Evolutionary conservation across 2,113 vertebrate genomes (phyloP), one percentile per base, ranked within the genome.

Genomic region (Phasianus colchicus): DNA sequence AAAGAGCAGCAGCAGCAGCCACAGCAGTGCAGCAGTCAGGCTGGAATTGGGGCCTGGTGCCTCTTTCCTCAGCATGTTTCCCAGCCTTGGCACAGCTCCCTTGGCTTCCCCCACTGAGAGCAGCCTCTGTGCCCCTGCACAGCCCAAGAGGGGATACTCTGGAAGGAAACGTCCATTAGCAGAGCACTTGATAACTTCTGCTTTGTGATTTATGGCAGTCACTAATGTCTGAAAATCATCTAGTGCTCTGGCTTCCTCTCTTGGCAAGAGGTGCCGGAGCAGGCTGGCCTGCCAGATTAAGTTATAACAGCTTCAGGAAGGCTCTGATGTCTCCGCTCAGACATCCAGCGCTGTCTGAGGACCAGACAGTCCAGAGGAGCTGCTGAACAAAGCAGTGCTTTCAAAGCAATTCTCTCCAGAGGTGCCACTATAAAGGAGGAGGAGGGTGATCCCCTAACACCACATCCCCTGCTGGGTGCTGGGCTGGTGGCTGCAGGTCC

Each of bases 21-120:
- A 19, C 57, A 2, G 2, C 24, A 47, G 40, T 3, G 12, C 52
- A 3, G 3, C 58, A 10, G 36, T 3, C 8, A 10, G 2, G 45
- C 18, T 15, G 10, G 30, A 7, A 13, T 17, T 3, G 5, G 43
- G 2, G 34, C 25, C 60, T 42, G 9, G 29, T 52, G 15, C 45
- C 47, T 66, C 89, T 65, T 85, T 21, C 85, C 57, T 27, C 74
- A 6, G 79, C 89, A 48, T 21, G 0, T 48, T 34, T 54, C 54
- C 57, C 70, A 60, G 57, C 2, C n/a, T 64, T 87, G 78, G 83
- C 73, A 9, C 9, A 34, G 83, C 61, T 54, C n/a, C 48, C 73
- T 34, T 48, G n/a, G 60, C 66, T 48, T 54, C 45, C 67, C 72
- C 17, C 24, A 0, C 32, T 0, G 24, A 57, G 36, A 47, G 73